Conservation (phyloP, 2,888 invertebrate species). For the Pediacus dermestoides region DNA sequence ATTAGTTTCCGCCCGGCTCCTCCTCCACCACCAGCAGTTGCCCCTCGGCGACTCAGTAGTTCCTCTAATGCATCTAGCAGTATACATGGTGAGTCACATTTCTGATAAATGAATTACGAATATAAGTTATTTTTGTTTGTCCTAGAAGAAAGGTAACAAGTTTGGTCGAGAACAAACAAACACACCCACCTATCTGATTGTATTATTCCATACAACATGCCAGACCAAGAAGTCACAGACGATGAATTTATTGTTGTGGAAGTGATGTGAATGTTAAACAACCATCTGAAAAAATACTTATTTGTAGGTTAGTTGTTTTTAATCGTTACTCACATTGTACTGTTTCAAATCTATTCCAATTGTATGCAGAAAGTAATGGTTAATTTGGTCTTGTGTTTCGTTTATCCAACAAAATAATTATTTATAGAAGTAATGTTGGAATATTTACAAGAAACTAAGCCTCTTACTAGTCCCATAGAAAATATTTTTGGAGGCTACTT, state of each 20-base stretch:
- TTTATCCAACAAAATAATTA: no score
- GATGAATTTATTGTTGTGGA: not conserved
- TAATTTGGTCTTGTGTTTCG: no score
- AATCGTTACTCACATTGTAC: no score
- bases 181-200: not conserved
- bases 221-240: not conserved
- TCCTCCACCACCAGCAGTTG: slow-evolving; percentile 44
- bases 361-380: no score
- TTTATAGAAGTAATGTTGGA: no score
- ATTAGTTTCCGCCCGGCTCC: slow-evolving; percentile 47
- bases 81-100: slow-evolving; percentile 1
- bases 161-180: no score
- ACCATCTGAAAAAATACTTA: not conserved
- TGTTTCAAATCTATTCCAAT: no score
- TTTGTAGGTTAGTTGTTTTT: no score
- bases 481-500: no score
- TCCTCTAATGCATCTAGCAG: slow-evolving; percentile 30
- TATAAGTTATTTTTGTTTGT: not conserved
- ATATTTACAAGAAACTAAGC: no score
- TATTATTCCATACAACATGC: not conserved
- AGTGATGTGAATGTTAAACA: slow-evolving; percentile 3
- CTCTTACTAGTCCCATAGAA: no score
- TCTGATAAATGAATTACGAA: not conserved
- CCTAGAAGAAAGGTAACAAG: slow-evolving; percentile 3
- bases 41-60: slow-evolving; percentile 29